Evolutionary conservation across 2,888 invertebrate species (phyloP).

Genomic region (Tetranychus truncatus): DNA sequence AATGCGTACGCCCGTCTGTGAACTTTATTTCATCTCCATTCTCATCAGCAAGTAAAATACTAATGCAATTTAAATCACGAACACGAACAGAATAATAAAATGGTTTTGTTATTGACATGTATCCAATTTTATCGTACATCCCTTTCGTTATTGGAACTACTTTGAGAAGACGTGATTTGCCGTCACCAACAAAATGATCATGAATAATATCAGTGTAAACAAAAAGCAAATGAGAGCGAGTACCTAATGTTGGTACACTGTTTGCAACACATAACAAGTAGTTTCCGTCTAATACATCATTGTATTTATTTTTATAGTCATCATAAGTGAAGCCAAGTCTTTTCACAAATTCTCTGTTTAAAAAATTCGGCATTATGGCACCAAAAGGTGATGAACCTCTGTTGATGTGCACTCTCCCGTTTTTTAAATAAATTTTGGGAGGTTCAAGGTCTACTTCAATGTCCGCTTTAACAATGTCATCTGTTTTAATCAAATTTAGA

Average conservation of each 20-base stretch:
- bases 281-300: neutral
- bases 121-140: too few relatives aligned
- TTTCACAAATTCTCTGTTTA: neutral
- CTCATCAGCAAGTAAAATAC: neutral
- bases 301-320: neutral
- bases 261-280: neutral
- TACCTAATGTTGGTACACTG: neutral
- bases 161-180: too few relatives aligned
- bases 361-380: neutral
- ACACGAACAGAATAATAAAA: neutral
- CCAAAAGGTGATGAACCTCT: neutral
- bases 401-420: neutral
- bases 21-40: neutral
- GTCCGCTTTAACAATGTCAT: neutral
- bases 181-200: too few relatives aligned
- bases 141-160: too few relatives aligned
- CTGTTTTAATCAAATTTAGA: neutral
- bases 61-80: neutral
- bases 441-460: neutral
- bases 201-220: slow-evolving; percentile 9
- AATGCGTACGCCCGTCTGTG: neutral
- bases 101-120: too few relatives aligned
- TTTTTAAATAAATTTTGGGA: neutral
- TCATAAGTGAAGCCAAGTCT: neutral
- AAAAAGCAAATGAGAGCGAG: neutral